Base-by-base conservation (phyloP, 2,888 invertebrate species). In the Rhamnusium bicolor region DNA sequence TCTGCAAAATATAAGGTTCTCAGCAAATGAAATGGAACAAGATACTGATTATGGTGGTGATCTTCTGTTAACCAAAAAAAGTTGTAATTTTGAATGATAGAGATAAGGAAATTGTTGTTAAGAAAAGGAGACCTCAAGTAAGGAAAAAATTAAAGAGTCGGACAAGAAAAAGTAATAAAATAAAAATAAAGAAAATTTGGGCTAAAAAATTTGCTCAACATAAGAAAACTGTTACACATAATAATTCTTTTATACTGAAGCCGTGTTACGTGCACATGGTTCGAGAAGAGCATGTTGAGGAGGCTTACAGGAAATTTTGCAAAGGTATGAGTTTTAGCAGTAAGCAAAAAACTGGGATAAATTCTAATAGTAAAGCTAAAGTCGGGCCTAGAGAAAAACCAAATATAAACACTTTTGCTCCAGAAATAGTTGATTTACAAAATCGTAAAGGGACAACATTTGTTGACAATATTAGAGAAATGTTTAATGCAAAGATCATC, bases 11-110 rank as follows among this genome's bases (percentile, higher is more conserved):
- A 40, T n/a, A 40, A 1, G n/a, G 2, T 3, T n/a, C 21, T n/a
- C 49, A 21, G 46, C 29, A 27, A 24, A 47, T 61, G 14, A 47
- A 5, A 47, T 16, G 14, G 40, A 14, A 14, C 16, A 66, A 2
- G 49, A 24, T 18, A 49, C 16, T 1, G 29, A 19, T 3, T 62
- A 72, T 16, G 69, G 71, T 19, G 10, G 7, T 58, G 74, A 73
- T 65, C 69, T 79, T 14, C 71, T 77, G 7, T 46, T 76, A 14
- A 79, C 79, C 12, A 77, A 74, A 27, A n/a, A 79, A 77, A 65
- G 74, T 79, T 60, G 77, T 79, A 4, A 74, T 79, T 40, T 56
- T 79, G 24, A 74, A 71, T 16, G 56, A 69, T 12, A 47, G 58
- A 10, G 29, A 46, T 29, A 49, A 47, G 8, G 29, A 60, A 65